Percentiles rank a stretch among this genome's conserved stretches.
Evolutionary conservation across 23 tunicate genomes (phyloP).

Genomic region (Corella eumyota): DNA sequence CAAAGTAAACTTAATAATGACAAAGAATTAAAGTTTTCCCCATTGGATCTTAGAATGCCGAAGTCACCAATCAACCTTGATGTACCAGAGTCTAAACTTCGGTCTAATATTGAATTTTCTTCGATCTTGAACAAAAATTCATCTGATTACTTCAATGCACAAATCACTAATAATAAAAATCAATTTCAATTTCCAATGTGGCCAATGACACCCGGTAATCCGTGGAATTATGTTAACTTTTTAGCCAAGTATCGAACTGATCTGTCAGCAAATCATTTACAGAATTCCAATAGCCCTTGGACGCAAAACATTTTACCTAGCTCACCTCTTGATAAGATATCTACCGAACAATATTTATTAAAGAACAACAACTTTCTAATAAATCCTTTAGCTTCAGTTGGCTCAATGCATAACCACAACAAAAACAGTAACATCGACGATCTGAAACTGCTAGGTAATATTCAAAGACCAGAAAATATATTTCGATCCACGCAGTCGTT

Average conservation of each 20-base stretch:
- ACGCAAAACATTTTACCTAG: neutral
- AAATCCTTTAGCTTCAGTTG: too few relatives aligned
- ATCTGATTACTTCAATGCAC: neutral
- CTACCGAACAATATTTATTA: neutral
- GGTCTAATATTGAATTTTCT: neutral
- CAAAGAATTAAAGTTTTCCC: neutral
- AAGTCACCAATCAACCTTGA: neutral
- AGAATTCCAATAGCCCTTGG: neutral
- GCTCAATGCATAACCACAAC: too few relatives aligned
- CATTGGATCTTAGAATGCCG: constrained; percentile 7
- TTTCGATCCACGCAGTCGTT: too few relatives aligned
- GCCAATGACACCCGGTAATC: constrained; percentile 18
- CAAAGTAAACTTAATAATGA: neutral
- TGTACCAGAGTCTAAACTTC: neutral
- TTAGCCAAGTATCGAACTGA: constrained; percentile 10
- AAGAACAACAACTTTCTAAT: too few relatives aligned
- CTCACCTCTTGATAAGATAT: neutral
- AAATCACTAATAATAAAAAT: neutral
- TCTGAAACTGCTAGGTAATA: too few relatives aligned
- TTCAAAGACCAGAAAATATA: too few relatives aligned
- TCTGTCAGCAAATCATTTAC: neutral
- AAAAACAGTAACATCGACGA: too few relatives aligned
- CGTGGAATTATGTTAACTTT: constrained; percentile 18
- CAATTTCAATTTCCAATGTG: constrained; percentile 5
- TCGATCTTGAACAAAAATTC: neutral